phyloP scores from a whole-genome alignment of 2,888 invertebrate species.

The Myopa testacea region DNA sequence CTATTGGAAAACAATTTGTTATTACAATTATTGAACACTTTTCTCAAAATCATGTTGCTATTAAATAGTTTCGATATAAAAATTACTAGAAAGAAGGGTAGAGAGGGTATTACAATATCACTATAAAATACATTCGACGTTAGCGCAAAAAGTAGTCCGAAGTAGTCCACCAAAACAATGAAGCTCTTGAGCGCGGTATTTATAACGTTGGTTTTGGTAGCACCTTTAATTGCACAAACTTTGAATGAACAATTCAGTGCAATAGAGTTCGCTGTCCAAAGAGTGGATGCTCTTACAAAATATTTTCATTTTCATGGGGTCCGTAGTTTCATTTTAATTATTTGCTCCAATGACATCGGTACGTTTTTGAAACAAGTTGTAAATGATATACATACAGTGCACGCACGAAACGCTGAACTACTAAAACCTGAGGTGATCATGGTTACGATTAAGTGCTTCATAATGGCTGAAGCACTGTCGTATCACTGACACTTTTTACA shows the following conservation, averaged over 20 bases:
- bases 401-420: no score
- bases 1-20: no score
- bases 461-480: no score
- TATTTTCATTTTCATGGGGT: slow-evolving; percentile 63
- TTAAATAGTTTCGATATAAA: no score
- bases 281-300: slow-evolving; percentile 52
- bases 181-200: not conserved
- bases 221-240: not conserved
- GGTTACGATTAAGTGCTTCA: no score
- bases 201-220: not conserved
- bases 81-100: no score
- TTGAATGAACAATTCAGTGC: not conserved
- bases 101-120: no score
- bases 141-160: not conserved
- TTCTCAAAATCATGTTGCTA: no score
- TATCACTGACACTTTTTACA: no score
- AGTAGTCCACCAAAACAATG: not conserved
- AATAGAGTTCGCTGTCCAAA: not conserved
- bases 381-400: not conserved
- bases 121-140: no score
- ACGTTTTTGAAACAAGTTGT: slow-evolving; percentile 46
- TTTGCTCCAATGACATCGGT: slow-evolving; percentile 59
- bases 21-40: no score
- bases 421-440: not conserved
- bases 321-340: slow-evolving; percentile 58